A percentile compares a stretch with the other conserved stretches of the same genome.
phyloP scores from a whole-genome alignment of 2,888 invertebrate genomes.

The Drosophila prostipennis region DNA sequence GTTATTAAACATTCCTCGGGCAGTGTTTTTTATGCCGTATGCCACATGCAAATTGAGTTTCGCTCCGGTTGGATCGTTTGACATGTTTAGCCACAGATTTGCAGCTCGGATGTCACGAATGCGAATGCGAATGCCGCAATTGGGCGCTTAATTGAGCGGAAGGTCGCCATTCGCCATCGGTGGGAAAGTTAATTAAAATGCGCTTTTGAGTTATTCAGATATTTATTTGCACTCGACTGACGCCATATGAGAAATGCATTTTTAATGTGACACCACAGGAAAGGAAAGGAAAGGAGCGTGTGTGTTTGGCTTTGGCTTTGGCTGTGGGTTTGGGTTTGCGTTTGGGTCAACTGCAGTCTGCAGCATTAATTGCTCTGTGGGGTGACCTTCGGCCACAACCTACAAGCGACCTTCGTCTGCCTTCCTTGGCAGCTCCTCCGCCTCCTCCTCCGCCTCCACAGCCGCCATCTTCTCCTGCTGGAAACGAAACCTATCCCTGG shows the following conservation, averaged over 20 bases:
- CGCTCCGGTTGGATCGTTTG: conserved; percentile 3
- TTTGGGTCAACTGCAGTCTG: conserved; percentile 27
- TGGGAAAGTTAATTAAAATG: conserved; percentile 69
- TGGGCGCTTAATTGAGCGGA: conserved; percentile 42
- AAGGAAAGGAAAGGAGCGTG: not conserved
- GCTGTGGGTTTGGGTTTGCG: not conserved
- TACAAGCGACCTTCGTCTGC: conserved; percentile 29
- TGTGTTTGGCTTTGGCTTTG: not conserved
- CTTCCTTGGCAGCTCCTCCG: not conserved
- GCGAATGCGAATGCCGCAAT: conserved; percentile 35
- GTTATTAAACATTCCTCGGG: not conserved
- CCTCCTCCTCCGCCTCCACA: not conserved
- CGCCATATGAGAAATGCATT: conserved; percentile 67
- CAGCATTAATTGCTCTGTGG: conserved; percentile 34
- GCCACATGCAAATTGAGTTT: conserved; percentile 7
- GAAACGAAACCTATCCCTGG: conserved; percentile 5
- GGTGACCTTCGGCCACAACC: conserved; percentile 25
- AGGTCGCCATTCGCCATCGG: conserved; percentile 6
- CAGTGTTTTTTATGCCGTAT: not conserved
- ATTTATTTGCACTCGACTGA: conserved; percentile 57
- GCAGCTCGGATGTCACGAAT: conserved; percentile 30
- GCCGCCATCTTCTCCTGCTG: not conserved
- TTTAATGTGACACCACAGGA: conserved; percentile 49
- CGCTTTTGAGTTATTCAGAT: conserved; percentile 72
- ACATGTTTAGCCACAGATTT: conserved; percentile 52